These are phyloP conservation scores for Tor tambroides DNA, from an alignment of 2,113 vertebrate species.

Conservation along the genomic window DNA sequence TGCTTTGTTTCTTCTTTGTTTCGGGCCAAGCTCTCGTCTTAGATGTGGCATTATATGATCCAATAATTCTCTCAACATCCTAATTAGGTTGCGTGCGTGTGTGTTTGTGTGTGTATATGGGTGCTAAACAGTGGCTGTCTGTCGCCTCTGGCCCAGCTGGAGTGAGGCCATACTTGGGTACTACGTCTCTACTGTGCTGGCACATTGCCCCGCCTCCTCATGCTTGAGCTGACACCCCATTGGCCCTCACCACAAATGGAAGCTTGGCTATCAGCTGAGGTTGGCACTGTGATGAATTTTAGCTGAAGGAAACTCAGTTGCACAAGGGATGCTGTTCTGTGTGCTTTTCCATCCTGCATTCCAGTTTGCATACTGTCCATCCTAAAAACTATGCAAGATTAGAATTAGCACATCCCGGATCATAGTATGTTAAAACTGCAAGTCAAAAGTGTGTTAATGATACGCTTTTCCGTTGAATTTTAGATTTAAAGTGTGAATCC, in stretches of 20 bases:
- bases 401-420: background rate
- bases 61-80: slow-evolving; percentile 72
- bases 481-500: background rate
- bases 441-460: background rate
- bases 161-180: slow-evolving; percentile 67
- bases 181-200: slow-evolving; percentile 69
- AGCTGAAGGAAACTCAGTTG: slow-evolving; percentile 35
- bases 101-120: slow-evolving; percentile 49
- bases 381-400: background rate
- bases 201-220: slow-evolving; percentile 58
- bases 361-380: background rate
- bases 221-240: slow-evolving; percentile 70
- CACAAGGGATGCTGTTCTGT: slow-evolving; percentile 13
- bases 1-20: slow-evolving; percentile 72
- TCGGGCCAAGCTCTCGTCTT: slow-evolving; percentile 72
- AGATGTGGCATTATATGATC: slow-evolving; percentile 74
- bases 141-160: slow-evolving; percentile 75
- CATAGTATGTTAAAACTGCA: background rate
- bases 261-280: slow-evolving; percentile 46
- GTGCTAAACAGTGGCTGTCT: slow-evolving; percentile 69
- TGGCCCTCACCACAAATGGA: slow-evolving; percentile 60
- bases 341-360: background rate
- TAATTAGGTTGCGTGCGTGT: slow-evolving; percentile 64
- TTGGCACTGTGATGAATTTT: slow-evolving; percentile 39
- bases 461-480: background rate